These are phyloP conservation scores for Crossaster papposus DNA, from an alignment of 53 echinoderm and acorn worm genomes.

Conservation along the genomic window DNA sequence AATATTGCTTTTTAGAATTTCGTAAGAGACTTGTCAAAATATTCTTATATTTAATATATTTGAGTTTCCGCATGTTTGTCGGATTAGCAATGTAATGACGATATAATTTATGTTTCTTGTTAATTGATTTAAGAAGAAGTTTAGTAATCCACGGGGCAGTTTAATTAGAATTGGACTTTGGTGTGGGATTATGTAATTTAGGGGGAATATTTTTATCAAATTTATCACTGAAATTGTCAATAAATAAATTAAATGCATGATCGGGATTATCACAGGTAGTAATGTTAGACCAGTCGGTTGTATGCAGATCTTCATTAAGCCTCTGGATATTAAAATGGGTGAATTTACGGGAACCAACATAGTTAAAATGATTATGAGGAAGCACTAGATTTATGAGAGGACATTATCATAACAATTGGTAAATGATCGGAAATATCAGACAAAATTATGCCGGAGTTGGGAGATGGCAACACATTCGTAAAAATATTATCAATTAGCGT, in stretches of 20 bases:
- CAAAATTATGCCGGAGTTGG: constrained; percentile 25
- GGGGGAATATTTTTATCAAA: background rate
- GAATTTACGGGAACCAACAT: background rate
- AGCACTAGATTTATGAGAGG: background rate
- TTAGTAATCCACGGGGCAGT: constrained; percentile 3
- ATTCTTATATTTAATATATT: too few relatives aligned
- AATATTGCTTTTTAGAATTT: too few relatives aligned
- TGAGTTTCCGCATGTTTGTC: too few relatives aligned
- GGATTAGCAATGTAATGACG: too few relatives aligned
- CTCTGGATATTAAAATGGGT: background rate
- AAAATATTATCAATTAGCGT: too few relatives aligned
- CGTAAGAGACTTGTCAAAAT: too few relatives aligned
- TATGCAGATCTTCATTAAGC: background rate
- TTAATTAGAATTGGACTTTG: background rate
- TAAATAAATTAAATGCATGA: constrained; percentile 25
- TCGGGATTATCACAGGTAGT: too few relatives aligned
- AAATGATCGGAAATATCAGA: constrained; percentile 53
- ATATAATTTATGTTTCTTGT: too few relatives aligned
- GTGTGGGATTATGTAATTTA: background rate
- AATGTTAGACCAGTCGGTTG: too few relatives aligned
- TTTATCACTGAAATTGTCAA: background rate
- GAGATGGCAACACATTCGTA: too few relatives aligned
- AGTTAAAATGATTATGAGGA: background rate
- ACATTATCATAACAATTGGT: constrained; percentile 9
- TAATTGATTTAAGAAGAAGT: too few relatives aligned